Base-by-base conservation (phyloP, 2,888 invertebrate species). In the Cosmorhoe ocellata region DNA sequence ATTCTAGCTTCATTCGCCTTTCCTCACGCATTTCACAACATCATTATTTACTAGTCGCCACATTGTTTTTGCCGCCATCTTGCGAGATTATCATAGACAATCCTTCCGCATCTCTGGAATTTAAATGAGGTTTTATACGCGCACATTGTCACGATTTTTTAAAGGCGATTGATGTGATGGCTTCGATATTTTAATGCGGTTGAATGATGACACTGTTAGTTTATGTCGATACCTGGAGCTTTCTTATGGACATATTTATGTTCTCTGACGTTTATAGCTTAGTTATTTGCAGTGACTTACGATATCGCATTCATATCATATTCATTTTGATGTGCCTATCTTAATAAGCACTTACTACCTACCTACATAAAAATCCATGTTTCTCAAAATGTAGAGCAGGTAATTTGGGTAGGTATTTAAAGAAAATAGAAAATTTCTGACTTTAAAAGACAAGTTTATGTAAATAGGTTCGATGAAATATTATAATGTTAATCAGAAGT, bases 41-140 rank as follows among this genome's bases (percentile, higher is more conserved):
- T 57, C 58, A 51, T 40, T 44, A 45, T 56, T 43, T 61, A 60
- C 57, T 49, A 49, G 44, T 40, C 49, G 46, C 52, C 50, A 51
- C 54, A 64, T 69, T 68, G 67, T 68, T 71, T 71, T 71, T 70
- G 61, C 62, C 56, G 51, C 64, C 59, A 63, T 63, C 58, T 61
- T 57, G 42, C 51, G 41, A 51, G 56, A 55, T 55, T 57, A 61
- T 64, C 60, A 42, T 52, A 48, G 50, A 58, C 53, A 55, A 46
- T 54, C 39, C 71, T 71, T 75, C 76, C 73, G 76, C 73, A 63
- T 50, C 56, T 30, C 18, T 58, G 71, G 74, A 69, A 76, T 76
- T 69, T 72, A 72, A 77, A 79, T 76, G 72, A 74, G 66, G 52
- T 76, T 75, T 71, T 77, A 71, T 64, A 64, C 63, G 56, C 51